Evolutionary conservation across 2,113 vertebrate species (phyloP).

Genomic region (Harpagus bidentatus): DNA sequence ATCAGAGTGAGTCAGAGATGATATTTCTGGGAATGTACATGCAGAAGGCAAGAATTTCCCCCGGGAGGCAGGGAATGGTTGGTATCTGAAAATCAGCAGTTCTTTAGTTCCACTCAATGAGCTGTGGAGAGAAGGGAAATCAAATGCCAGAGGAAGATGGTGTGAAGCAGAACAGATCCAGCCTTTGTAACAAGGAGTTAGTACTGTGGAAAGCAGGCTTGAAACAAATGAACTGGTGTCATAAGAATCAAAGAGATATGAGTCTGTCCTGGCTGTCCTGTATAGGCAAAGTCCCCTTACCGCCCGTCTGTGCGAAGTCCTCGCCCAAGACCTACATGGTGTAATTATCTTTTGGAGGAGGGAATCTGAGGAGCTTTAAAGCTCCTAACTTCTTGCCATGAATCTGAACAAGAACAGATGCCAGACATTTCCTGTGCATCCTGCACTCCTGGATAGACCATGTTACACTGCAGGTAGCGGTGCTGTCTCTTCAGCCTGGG

Average conservation of each 20-base stretch:
- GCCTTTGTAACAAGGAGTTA: neutral
- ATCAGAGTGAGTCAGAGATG: neutral
- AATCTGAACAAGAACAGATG: neutral
- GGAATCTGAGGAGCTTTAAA: neutral
- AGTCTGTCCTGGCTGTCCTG: neutral
- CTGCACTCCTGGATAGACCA: neutral
- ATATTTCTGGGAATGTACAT: neutral
- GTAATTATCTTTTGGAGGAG: neutral
- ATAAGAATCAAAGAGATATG: fast-evolving
- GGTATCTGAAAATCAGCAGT: neutral
- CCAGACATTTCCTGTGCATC: neutral
- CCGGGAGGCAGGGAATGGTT: neutral
- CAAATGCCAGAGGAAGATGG: neutral
- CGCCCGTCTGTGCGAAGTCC: fast-evolving
- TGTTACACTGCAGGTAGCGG: fast-evolving
- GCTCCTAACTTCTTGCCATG: neutral
- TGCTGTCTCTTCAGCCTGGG: neutral
- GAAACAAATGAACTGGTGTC: neutral
- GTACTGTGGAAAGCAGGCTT: neutral
- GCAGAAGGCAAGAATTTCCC: constrained; percentile 1
- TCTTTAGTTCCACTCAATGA: neutral
- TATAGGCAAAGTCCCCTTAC: neutral
- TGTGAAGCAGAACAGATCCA: neutral
- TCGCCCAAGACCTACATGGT: neutral
- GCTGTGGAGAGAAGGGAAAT: neutral